Evolutionary conservation across 1,140 invertebrate genomes (phyloP), one percentile per base, ranked within the genome.

Genomic region (Calephelis nemesis): DNA sequence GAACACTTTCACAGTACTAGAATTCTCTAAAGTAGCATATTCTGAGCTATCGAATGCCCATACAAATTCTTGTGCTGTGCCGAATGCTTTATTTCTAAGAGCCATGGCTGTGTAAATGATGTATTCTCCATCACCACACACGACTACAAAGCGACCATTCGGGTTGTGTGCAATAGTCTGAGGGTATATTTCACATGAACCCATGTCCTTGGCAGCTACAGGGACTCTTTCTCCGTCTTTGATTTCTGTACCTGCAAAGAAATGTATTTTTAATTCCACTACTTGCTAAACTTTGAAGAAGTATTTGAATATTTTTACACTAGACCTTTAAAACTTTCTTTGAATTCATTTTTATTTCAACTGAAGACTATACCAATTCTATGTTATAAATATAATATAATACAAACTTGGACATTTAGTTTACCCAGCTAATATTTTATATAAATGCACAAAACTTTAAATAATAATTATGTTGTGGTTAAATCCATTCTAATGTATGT

Each of bases 31-130:
- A 1, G 99, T 98, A 1, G 96, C 96, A 81, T 97, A 99, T 79
- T 99, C 97, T 63, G 97, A 98, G 4, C 98, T 98, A 88, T 99
- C 99, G 60, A 96, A 94, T 0, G 98, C 98, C 99, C 99, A 99
- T 0, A 99, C 98, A 92, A 99, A 99, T 90, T 99, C 99, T 69
- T 99, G 97, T 0, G 98, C 99, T 6, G 97, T 96, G 5, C 99
- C 99, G 90, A 99, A 99, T 10, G 98, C 98, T 89, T 99, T 99
- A 88, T 99, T 99, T 58, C 99, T 94, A 47, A 99, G 92, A 0
- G 98, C 98, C 98, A 99, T 99, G 0, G 99, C 98, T 0, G 99
- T 99, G 90, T 99, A 99, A 76, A 99, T 99, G 12, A 99, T 99
- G 87, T 99, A 99, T 88, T 99, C 99, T 0, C 99, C 99, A 92